phyloP scores from a whole-genome alignment of 1,140 invertebrate genomes.

The Colletes gigas region DNA sequence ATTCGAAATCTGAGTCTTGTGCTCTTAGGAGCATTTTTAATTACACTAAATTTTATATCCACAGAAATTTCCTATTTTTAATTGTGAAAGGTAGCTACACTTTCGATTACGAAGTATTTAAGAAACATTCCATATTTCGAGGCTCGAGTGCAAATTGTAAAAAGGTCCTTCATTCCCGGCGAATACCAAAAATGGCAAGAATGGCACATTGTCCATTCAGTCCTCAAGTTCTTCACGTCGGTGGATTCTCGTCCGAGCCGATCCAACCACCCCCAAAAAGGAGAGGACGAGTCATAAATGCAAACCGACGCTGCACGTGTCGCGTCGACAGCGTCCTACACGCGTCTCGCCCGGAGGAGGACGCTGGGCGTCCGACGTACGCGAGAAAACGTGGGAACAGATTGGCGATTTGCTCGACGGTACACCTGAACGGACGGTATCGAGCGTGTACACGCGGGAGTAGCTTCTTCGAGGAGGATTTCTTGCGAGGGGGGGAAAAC shows the following conservation, averaged over 20 bases:
- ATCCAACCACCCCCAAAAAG: not conserved
- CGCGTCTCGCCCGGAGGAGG: constrained; percentile 35
- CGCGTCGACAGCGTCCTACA: constrained; percentile 46
- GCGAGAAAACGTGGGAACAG: constrained; percentile 63
- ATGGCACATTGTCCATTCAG: too few species aligned
- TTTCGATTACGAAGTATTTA: too few species aligned
- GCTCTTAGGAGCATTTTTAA: too few species aligned
- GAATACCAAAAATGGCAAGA: too few species aligned
- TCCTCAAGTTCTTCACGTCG: too few species aligned
- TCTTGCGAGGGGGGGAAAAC: not conserved
- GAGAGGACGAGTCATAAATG: not conserved
- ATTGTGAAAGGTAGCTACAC: too few species aligned
- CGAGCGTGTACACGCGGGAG: constrained; percentile 33
- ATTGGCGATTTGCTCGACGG: constrained; percentile 60
- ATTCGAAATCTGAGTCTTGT: too few species aligned
- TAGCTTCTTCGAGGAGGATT: constrained; percentile 19
- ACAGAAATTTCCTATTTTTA: too few species aligned
- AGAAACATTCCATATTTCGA: too few species aligned
- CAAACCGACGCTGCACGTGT: constrained; percentile 14
- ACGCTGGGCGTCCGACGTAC: constrained; percentile 1
- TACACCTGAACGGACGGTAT: constrained; percentile 32
- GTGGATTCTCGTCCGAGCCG: not conserved
- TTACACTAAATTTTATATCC: too few species aligned
- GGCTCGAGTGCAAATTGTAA: too few species aligned
- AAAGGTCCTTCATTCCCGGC: too few species aligned